Percentiles rank a stretch among this genome's conserved stretches.
phyloP scores from a whole-genome alignment of 2,113 vertebrate species.

The Psophia crepitans region DNA sequence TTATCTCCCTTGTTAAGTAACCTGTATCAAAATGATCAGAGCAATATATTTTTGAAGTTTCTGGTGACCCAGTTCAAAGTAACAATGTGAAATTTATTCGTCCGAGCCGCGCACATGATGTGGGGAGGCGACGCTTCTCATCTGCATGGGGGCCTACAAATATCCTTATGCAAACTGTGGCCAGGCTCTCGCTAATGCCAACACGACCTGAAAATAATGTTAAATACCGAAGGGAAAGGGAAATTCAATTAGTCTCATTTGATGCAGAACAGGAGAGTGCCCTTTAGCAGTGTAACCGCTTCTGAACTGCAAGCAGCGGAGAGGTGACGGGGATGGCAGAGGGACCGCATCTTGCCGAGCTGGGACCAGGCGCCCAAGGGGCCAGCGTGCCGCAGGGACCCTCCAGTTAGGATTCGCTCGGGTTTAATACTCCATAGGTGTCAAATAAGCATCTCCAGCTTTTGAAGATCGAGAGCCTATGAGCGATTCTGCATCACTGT shows the following conservation, averaged over 20 bases:
- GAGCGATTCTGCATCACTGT: rapidly evolving
- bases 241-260: constrained; percentile 57
- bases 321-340: background rate
- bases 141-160: constrained; percentile 38
- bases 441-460: background rate
- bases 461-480: background rate
- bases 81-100: constrained; percentile 52
- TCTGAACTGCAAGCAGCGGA: background rate
- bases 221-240: constrained; percentile 45
- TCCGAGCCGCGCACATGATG: background rate
- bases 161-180: background rate
- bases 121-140: background rate
- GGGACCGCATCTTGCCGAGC: background rate
- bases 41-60: constrained; percentile 58
- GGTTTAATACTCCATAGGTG: background rate
- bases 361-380: background rate
- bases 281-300: background rate
- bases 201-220: constrained; percentile 26
- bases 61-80: constrained; percentile 69
- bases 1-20: constrained; percentile 68
- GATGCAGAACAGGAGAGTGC: constrained; percentile 32
- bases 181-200: constrained; percentile 18
- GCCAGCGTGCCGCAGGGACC: background rate
- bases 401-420: rapidly evolving
- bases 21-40: constrained; percentile 63